phyloP scores from a whole-genome alignment of 2,888 invertebrate species.

The Rotaria macrura region DNA sequence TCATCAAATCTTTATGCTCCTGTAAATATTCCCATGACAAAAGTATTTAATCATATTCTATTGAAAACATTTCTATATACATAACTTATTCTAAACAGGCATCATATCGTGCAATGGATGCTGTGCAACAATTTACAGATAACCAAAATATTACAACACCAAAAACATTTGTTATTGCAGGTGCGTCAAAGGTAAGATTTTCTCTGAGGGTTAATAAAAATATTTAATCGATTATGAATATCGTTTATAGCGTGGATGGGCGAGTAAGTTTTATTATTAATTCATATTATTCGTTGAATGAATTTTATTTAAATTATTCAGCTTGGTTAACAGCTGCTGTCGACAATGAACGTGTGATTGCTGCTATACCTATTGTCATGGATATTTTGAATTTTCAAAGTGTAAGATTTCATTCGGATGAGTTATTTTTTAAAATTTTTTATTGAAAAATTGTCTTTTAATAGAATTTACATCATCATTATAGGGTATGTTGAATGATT shows the following conservation, averaged over 20 bases:
- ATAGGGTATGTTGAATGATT: constrained; percentile 28
- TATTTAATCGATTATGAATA: background rate
- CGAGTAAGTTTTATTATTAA: background rate
- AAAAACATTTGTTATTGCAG: constrained; percentile 19
- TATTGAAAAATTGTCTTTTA: background rate
- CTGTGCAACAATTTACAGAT: constrained; percentile 19
- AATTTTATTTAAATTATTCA: background rate
- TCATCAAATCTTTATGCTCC: constrained; percentile 34
- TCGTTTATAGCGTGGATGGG: constrained; percentile 26
- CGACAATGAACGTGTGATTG: constrained; percentile 16
- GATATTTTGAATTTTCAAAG: constrained; percentile 18
- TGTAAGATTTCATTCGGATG: background rate
- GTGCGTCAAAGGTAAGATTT: constrained; percentile 24
- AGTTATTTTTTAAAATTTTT: background rate
- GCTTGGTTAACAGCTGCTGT: constrained; percentile 24
- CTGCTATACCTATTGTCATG: constrained; percentile 18
- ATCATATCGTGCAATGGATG: constrained; percentile 31
- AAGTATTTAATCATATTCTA: constrained; percentile 35
- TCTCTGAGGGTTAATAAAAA: background rate
- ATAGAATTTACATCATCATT: constrained; percentile 42
- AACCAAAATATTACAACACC: background rate
- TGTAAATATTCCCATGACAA: constrained; percentile 44
- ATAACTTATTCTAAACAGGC: background rate
- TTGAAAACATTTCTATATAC: too few relatives aligned
- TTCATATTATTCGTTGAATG: background rate